Conservation (phyloP, 2,113 vertebrate genomes). For the Odontophorus gujanensis region DNA sequence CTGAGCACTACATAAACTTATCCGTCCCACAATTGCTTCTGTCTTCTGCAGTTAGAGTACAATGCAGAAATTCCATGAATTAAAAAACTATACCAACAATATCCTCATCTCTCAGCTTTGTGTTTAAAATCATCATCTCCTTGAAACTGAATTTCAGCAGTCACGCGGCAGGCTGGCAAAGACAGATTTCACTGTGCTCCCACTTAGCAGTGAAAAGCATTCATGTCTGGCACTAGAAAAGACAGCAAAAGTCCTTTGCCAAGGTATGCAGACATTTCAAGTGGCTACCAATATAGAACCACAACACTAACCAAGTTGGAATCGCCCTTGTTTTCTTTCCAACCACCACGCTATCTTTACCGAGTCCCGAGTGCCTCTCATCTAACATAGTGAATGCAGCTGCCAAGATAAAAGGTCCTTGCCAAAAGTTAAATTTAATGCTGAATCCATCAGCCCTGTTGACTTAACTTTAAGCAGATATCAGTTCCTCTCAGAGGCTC, state of each 20-base stretch:
- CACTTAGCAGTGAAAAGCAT: background rate
- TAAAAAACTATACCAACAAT: background rate
- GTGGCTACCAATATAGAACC: slow-evolving; percentile 8
- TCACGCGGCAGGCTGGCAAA: background rate
- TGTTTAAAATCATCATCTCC: background rate
- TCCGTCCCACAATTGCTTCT: rapidly evolving
- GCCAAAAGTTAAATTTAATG: slow-evolving; percentile 33
- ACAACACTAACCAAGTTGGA: slow-evolving; percentile 10
- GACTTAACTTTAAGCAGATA: slow-evolving; percentile 1
- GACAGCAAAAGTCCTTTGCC: slow-evolving; percentile 2
- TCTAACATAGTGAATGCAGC: background rate
- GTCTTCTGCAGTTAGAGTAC: background rate
- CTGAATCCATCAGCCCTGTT: background rate
- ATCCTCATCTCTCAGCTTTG: background rate
- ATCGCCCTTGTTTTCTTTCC: slow-evolving; percentile 2
- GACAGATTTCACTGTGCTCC: background rate
- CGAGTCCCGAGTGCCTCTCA: slow-evolving; percentile 2
- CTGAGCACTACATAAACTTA: background rate
- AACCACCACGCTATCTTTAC: background rate
- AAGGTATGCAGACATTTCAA: slow-evolving; percentile 46
- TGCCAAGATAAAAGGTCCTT: slow-evolving; percentile 10
- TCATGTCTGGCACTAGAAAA: background rate
- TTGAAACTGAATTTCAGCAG: background rate
- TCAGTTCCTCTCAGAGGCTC: background rate
- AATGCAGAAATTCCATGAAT: background rate